Evolutionary conservation across 2,113 vertebrate genomes (phyloP).

Genomic region (Dasyprocta punctata): DNA sequence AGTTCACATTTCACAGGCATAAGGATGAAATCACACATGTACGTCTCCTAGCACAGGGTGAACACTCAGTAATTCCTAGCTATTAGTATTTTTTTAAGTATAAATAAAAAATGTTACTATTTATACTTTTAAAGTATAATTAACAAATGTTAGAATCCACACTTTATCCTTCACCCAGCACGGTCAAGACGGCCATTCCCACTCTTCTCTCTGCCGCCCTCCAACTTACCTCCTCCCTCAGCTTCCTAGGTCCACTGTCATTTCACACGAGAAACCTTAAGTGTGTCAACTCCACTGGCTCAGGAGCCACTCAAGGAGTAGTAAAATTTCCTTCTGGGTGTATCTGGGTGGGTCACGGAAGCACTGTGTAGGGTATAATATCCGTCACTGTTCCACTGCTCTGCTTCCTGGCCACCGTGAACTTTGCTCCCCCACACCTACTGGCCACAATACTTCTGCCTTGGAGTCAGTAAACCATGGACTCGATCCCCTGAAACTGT

Average conservation of each 20-base stretch:
- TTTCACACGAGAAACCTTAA: background rate
- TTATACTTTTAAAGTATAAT: background rate
- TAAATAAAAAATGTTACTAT: background rate
- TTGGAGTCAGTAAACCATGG: background rate
- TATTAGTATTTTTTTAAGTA: background rate
- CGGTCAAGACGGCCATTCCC: background rate
- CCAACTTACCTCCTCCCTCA: background rate
- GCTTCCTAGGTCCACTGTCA: background rate
- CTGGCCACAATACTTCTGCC: background rate
- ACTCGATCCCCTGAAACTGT: background rate
- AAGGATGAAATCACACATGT: background rate
- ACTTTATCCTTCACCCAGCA: background rate
- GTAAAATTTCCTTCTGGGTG: background rate
- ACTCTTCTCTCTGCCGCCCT: background rate
- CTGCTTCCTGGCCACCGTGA: background rate
- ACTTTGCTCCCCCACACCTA: background rate
- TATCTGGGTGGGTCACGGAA: background rate
- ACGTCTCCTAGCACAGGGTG: background rate
- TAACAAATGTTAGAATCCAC: background rate
- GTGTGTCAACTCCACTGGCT: background rate
- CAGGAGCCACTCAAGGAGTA: background rate
- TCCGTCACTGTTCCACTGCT: background rate
- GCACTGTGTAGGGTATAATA: background rate
- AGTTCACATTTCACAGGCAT: background rate
- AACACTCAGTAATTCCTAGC: background rate